Base-by-base conservation (phyloP, 92 coral and sea anemone species). In the Isaurus tuberculatus region DNA sequence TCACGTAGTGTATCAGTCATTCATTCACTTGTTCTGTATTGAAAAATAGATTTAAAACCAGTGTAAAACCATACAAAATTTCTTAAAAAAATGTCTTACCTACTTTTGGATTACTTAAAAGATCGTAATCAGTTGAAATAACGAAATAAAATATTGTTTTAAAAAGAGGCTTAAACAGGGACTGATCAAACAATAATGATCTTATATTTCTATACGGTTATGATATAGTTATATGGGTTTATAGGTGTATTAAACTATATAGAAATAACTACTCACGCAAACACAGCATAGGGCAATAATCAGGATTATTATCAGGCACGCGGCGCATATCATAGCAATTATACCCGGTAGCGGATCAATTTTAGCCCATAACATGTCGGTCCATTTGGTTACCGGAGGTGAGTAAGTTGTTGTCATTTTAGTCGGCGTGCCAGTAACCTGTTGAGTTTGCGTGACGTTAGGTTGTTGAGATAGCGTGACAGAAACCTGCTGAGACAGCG, bases 321-420 rank as follows among this genome's bases (percentile, higher is more conserved):
- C 80, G 17, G 80, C 80, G 66, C 66, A 74, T 74, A 74, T 49
- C 80, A 74, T 22, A 48, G 46, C 46, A 30, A 74, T 74, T 28
- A 74, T 27, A 17, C 44, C 66, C 2, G 63, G 43, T 53, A 51
- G 65, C 20, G 80, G 80, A 40, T 49, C 26, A 34, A 74, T 53
- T 51, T 74, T 7, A 49, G 28, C 80, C 40, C 63, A 51, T 27
- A 74, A 19, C 20, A 29, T 51, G 19, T 74, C 66, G 40, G 65
- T 46, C 80, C 80, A 74, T 5, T 34, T 74, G 44, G 80, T n/a
- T 4, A 0, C 43, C n/a, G 80, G 43, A 5, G 28, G 33, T 20
- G 55, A 22, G 16, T 64, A 2, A 28, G 65, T 1, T 3, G 63
- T 4, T 46, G 79, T 26, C 10, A 4, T 11, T 11, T 40, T 8